These are phyloP conservation scores for Tinamus major DNA, from an alignment of 2,797 vertebrate species.

Conservation along the genomic window DNA sequence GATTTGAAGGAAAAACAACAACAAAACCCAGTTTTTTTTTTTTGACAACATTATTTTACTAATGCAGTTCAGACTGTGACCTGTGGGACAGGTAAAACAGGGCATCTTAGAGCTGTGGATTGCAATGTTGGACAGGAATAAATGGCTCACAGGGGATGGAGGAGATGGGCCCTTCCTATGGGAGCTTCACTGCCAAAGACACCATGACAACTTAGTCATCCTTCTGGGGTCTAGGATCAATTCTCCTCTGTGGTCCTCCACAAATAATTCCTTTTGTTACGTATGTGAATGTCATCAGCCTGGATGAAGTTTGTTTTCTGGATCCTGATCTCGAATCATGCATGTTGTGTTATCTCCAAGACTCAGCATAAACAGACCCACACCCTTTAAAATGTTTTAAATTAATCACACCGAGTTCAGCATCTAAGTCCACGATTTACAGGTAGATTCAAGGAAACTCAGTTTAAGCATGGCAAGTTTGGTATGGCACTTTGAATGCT, in stretches of 20 bases:
- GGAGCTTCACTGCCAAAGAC: background rate
- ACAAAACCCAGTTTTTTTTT: background rate
- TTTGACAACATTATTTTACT: background rate
- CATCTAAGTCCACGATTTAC: background rate
- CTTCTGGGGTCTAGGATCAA: background rate
- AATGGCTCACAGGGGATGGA: background rate
- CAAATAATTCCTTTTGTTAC: background rate
- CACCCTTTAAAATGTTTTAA: background rate
- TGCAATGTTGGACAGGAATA: background rate
- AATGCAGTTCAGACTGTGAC: background rate
- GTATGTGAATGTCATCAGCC: background rate
- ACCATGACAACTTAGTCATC: background rate
- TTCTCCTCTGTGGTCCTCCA: background rate
- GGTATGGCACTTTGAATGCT: background rate
- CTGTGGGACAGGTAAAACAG: accelerated
- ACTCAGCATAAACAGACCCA: background rate
- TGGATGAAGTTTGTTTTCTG: background rate
- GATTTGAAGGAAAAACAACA: background rate
- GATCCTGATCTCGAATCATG: background rate
- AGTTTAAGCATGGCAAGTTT: constrained; percentile 17
- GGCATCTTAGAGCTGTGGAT: background rate
- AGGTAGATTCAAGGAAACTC: background rate
- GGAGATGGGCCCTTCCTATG: background rate
- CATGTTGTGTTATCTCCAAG: background rate
- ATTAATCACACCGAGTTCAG: background rate